A percentile compares a stretch with the other conserved stretches of the same genome.
Evolutionary conservation across 2,888 invertebrate species (phyloP).

Genomic region (Drosophila atroscutellata): DNA sequence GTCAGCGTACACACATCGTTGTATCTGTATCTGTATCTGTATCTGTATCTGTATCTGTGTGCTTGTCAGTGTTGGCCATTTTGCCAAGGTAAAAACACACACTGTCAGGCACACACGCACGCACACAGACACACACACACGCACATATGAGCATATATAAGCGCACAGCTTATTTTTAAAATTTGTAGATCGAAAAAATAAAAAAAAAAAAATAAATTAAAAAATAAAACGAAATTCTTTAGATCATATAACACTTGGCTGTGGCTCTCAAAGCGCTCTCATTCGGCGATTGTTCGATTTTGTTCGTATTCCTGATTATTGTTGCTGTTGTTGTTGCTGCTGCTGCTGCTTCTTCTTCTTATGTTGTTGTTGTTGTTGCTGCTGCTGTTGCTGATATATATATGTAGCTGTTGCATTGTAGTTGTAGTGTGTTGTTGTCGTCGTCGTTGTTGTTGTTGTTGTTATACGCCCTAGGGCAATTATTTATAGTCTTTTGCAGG

Average conservation of each 20-base stretch:
- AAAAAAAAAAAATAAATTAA: conserved; percentile 23
- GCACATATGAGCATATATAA: conserved; percentile 22
- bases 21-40: conserved; percentile 3
- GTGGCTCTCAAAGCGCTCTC: conserved; percentile 44
- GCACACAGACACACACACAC: conserved; percentile 35
- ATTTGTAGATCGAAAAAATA: conserved; percentile 34
- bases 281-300: conserved; percentile 29
- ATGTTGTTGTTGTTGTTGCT: conserved; percentile 32
- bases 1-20: conserved; percentile 4
- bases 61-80: conserved; percentile 49
- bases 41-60: conserved; percentile 7
- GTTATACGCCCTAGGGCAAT: conserved; percentile 58
- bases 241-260: conserved; percentile 73
- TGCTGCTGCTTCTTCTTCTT: conserved; percentile 24
- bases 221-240: conserved; percentile 27
- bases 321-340: conserved; percentile 30
- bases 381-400: conserved; percentile 26
- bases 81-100: conserved; percentile 65
- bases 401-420: conserved; percentile 29
- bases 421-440: conserved; percentile 14
- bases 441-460: conserved; percentile 26
- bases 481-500: conserved; percentile 66
- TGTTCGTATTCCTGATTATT: conserved; percentile 54
- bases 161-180: conserved; percentile 67
- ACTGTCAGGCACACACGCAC: conserved; percentile 31